These are phyloP conservation scores for Nematolebias whitei DNA, from an alignment of 2,113 vertebrate genomes.

Conservation along the genomic window DNA sequence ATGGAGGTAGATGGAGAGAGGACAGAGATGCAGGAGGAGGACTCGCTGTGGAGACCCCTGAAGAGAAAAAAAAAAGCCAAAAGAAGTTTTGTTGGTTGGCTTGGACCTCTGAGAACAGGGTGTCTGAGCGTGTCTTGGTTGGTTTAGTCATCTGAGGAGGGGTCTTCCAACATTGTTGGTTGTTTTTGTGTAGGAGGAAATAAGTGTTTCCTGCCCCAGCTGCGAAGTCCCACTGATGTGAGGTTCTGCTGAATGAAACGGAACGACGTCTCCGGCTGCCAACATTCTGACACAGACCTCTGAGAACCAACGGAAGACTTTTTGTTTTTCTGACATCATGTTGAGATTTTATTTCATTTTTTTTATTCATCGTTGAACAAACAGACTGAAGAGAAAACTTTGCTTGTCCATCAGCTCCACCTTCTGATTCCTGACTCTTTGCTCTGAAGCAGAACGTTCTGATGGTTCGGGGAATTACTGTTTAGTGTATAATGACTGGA, in stretches of 20 bases:
- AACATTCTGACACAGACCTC: constrained; percentile 19
- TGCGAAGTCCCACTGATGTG: constrained; percentile 5
- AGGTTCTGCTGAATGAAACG: constrained; percentile 22
- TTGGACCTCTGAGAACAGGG: too few relatives aligned
- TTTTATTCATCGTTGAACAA: constrained; percentile 1
- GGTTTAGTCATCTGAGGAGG: too few relatives aligned
- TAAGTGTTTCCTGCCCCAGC: constrained; percentile 10
- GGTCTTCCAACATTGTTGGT: not conserved
- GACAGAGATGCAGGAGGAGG: too few relatives aligned
- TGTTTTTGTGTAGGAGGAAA: not conserved
- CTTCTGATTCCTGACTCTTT: not conserved
- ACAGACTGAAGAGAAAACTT: constrained; percentile 1
- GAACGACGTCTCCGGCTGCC: constrained; percentile 7
- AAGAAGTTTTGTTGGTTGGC: too few relatives aligned
- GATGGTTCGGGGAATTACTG: too few relatives aligned
- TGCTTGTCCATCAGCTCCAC: not conserved
- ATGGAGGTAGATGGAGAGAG: too few relatives aligned
- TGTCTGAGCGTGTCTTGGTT: too few relatives aligned
- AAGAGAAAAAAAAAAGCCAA: too few relatives aligned
- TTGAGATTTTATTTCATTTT: constrained; percentile 1
- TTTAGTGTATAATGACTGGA: too few relatives aligned
- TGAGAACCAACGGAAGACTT: constrained; percentile 13
- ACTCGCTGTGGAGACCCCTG: too few relatives aligned
- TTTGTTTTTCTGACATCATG: not conserved
- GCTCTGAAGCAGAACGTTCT: not conserved